Evolutionary conservation across 2,888 invertebrate genomes (phyloP), one percentile per base, ranked within the genome.

Genomic region (Serrognathus titanus): DNA sequence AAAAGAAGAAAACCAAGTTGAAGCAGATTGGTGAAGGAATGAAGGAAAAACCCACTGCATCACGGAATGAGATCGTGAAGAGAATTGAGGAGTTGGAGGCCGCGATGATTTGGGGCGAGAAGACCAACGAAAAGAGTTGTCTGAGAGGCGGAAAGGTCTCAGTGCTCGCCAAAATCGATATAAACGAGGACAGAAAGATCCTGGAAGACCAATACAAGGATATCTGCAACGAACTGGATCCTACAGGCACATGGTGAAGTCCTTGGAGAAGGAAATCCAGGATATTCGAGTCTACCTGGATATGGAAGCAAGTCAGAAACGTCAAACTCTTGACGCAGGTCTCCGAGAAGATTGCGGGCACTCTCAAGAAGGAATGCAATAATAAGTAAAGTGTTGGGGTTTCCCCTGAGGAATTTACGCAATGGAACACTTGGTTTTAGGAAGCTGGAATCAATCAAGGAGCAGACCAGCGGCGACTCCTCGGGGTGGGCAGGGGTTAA

Each of bases 221-320:
- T 63, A 88, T 91, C 53, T 88, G 89, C 63, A 87, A 88, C 61
- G 90, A 92, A 71, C 79, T 92, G n/a, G 83, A 85, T 59, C 82
- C 82, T 85, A 85, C 65, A 81, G 86, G 58, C 81, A 84, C 63
- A 87, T 85, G 79, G 82, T 86, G 16, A 83, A 84, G 66, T 79
- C 83, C 12, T 72, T 91, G 51, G 87, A 90, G 69, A 79, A 85
- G 55, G 92, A 92, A 75, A 85, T 92, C 16, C 77, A 80, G 4
- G 92, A 92, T 74, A 78, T 93, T 2, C 90, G 90, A 67, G 91
- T 92, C 71, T 92, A 92, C 71, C 75, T 93, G 61, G 92, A 92
- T 69, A 88, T 90, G 92, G 12, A 82, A 85, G 63, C 86, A 90
- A 66, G 88, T 90, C 55, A 83, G 83, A 60, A 85, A 87, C 66